Evolutionary conservation across 2,113 vertebrate genomes (phyloP), one percentile per base, ranked within the genome.

Genomic region (Zosterops pallidus): DNA sequence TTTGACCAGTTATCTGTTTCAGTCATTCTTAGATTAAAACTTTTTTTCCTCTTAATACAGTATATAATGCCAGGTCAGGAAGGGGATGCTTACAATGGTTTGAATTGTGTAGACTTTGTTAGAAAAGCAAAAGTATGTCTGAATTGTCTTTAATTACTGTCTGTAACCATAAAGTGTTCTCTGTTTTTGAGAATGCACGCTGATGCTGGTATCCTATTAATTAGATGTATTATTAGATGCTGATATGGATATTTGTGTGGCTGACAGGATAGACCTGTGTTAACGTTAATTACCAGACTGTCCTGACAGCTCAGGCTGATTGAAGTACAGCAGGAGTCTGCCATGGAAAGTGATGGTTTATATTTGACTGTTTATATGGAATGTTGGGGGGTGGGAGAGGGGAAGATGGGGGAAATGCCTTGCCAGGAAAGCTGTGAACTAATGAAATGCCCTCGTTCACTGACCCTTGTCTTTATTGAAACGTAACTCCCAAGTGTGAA

Each of bases 381-480:
- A 71, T 87, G 62, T n/a, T 1, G 16, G 2, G 53, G 13, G 46
- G 24, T 0, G 0, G 41, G 17, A 28, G 20, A 10, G 28, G 6
- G 21, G 37, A 5, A 44, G 26, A 5, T 1, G 4, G n/a, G 65
- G 13, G n/a, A 77, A 52, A 11, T 25, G 16, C 37, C 42, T 80
- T 80, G 56, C n/a, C 17, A 20, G 63, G 59, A 80, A 64, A 33
- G 42, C 59, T 88, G 67, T 75, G 63, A 86, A 71, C 70, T 91
- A 89, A 69, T 83, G 55, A 87, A 85, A 78, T 77, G 67, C 63
- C 41, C 55, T 77, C 5, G 2, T 39, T 86, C 33, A 11, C 57
- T 97, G 92, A 92, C 90, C 84, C 62, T 89, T 86, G 57, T 69
- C 59, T 88, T 95, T 82, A 89, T 39, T 79, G 50, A 87, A 90